Base-by-base conservation (phyloP, 2,113 vertebrate genomes). In the Bostrychus sinensis region DNA sequence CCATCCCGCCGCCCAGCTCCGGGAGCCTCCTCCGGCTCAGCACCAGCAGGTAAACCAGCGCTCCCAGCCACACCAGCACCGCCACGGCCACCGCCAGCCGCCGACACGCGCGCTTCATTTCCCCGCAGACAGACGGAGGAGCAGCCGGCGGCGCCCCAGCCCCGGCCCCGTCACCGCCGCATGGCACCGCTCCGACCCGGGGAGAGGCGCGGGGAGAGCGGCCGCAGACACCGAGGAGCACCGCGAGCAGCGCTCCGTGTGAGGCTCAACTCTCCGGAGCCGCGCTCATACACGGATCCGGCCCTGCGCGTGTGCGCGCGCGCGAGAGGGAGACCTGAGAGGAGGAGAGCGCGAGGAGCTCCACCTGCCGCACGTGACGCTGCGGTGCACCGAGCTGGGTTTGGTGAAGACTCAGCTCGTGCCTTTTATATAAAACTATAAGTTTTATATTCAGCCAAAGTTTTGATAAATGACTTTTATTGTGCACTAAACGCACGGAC, bases 1-100 rank as follows among this genome's bases (percentile, higher is more conserved):
- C 67, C 25, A 51, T 23, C 46, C 82, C 0, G 28, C 74, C 28
- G 4, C 81, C 85, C 38, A 74, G 83, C 80, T 89, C 89, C 55
- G 86, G 84, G 28, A 86, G 77, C 63, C 41, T 77, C 87, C 84
- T 83, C 56, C 89, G 87, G 81, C 89, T 88, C 59, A 90, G 66
- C 84, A 83, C 85, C 82, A 90, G 87, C 76, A 90, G 84, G 78
- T 90, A 90, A 51, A 88, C 84, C 71, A 90, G 84, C 72, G 86
- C 89, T 42, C 87, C 87, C 68, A 90, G 82, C 87, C 89, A 90
- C 68, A 89, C 86, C 79, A 89, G 87, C 86, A 87, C 77, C 48
- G 86, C 87, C 81, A 68, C 84, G 77, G 81, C 74, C 81, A 86
- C 87, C 70, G 87, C 75, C 82, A 84, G 77, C 74, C 72, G 71